Conservation (phyloP, 1,140 invertebrate genomes). For the Vollenhovia emeryi region DNA sequence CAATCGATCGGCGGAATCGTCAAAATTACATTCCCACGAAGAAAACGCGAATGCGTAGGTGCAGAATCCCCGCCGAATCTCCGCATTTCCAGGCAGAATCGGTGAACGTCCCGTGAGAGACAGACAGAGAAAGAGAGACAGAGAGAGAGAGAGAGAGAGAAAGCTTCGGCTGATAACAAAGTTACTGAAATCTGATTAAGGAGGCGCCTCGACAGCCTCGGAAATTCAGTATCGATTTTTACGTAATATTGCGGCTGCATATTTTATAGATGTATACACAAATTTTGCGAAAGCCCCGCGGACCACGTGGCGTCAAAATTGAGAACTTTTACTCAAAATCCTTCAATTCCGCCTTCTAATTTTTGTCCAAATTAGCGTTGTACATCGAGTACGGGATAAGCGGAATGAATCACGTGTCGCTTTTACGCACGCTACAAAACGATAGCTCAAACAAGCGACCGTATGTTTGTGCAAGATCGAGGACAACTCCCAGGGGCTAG, state of each 20-base stretch:
- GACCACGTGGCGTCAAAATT: neutral
- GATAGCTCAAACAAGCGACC: neutral
- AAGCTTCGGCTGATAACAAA: constrained; percentile 37
- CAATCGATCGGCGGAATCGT: constrained; percentile 40
- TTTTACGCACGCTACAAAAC: neutral
- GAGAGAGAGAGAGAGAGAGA: too few relatives aligned
- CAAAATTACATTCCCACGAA: constrained; percentile 69
- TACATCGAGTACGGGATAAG: neutral
- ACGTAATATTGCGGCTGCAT: neutral
- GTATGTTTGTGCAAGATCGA: constrained; percentile 27
- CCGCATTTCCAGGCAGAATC: constrained; percentile 20
- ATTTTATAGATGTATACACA: neutral
- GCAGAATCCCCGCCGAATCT: constrained; percentile 1
- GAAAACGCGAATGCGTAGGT: constrained; percentile 25
- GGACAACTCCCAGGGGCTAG: constrained; percentile 45
- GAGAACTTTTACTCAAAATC: neutral
- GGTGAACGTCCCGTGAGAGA: neutral
- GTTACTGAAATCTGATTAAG: constrained; percentile 6
- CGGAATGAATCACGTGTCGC: neutral
- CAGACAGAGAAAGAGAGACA: too few relatives aligned
- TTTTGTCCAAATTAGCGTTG: neutral
- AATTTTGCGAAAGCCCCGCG: neutral
- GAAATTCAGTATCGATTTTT: neutral
- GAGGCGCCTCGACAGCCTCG: neutral
- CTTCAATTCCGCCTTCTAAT: neutral